Evolutionary conservation across 2,113 vertebrate species (phyloP).

Genomic region (Cyanoliseus patagonus): DNA sequence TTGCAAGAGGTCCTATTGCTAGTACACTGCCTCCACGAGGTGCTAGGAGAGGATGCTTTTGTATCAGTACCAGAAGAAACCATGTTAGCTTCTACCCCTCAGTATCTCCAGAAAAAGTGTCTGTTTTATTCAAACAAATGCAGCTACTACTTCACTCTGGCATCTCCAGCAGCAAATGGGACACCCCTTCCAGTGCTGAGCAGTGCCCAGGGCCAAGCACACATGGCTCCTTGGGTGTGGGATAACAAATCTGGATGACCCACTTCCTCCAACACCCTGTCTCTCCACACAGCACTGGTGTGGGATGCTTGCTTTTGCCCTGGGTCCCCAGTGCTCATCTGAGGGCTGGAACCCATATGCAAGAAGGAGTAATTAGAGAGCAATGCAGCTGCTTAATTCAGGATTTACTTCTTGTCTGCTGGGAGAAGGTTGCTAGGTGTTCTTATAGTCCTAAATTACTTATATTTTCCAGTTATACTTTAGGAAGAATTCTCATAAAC

Average conservation of each 20-base stretch:
- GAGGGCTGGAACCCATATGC: background rate
- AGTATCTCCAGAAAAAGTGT: background rate
- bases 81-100: background rate
- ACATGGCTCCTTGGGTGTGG: too few species aligned
- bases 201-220: background rate
- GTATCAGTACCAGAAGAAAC: background rate
- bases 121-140: background rate
- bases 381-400: background rate
- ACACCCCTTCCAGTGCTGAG: background rate
- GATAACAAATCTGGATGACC: background rate
- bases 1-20: background rate
- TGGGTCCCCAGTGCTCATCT: fast-evolving
- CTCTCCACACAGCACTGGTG: background rate
- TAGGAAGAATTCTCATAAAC: background rate
- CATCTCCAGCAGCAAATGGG: background rate
- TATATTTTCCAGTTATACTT: slow-evolving; percentile 1
- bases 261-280: background rate
- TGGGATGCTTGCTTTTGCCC: background rate
- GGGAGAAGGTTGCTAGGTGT: background rate
- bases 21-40: fast-evolving
- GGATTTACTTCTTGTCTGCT: background rate
- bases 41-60: background rate
- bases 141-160: background rate
- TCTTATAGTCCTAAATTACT: slow-evolving; percentile 1
- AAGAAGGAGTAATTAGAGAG: background rate